Conservation (phyloP, 2,888 invertebrate species). For the Brenthis ino region DNA sequence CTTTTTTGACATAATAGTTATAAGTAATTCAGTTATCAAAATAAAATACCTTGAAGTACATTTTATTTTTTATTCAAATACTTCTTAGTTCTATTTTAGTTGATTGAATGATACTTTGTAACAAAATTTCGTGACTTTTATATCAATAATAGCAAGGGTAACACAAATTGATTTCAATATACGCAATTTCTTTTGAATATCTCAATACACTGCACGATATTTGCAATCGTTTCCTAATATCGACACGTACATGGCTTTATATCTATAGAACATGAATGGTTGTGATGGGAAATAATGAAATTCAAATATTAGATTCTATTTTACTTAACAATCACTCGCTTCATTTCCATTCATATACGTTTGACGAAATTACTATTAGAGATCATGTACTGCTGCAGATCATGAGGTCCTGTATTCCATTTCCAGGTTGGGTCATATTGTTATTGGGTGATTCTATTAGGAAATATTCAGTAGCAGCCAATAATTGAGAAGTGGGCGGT, state of each 20-base stretch:
- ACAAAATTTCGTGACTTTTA: conserved; percentile 49
- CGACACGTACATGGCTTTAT: conserved; percentile 19
- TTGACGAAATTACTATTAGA: no score
- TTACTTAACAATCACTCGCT: no score
- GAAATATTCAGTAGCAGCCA: no score
- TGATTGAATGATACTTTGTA: conserved; percentile 47
- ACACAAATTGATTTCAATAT: conserved; percentile 47
- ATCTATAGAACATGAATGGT: not conserved
- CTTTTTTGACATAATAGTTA: not conserved
- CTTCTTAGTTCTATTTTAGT: conserved; percentile 35
- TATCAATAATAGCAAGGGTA: conserved; percentile 48
- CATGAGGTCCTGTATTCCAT: no score
- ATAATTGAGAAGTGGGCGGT: no score
- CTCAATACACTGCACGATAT: conserved; percentile 18
- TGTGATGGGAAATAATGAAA: not conserved
- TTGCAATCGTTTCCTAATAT: conserved; percentile 34
- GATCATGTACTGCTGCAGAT: no score
- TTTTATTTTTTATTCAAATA: conserved; percentile 22
- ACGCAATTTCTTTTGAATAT: conserved; percentile 34
- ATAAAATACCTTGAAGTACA: conserved; percentile 33
- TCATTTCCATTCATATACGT: no score
- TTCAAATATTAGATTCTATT: no score
- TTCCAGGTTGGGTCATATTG: no score
- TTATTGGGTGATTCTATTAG: no score
- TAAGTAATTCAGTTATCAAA: not conserved